A percentile compares a stretch with the other conserved stretches of the same genome.
Conservation (phyloP, 2,797 vertebrate species). For the Pelobates cultripes region DNA sequence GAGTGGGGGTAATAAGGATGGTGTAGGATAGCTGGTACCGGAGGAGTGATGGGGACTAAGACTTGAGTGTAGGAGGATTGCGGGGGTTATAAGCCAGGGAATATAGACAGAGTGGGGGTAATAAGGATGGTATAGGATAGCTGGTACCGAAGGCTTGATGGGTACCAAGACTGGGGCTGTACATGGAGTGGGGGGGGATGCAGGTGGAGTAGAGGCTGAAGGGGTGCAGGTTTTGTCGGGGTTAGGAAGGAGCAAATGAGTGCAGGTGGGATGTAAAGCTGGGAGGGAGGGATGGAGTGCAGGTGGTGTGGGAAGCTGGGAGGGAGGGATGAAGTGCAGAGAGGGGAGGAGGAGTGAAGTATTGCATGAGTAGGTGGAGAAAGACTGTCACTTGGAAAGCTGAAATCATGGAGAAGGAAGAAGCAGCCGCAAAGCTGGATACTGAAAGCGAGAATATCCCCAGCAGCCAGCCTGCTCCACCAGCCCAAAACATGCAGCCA, state of each 20-base stretch:
- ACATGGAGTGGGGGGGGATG: too few relatives aligned
- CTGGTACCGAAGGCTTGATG: too few relatives aligned
- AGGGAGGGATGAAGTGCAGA: not conserved
- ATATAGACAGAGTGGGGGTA: too few relatives aligned
- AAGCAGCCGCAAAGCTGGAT: not conserved
- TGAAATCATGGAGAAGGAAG: not conserved
- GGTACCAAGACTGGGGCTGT: too few relatives aligned
- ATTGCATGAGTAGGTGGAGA: not conserved
- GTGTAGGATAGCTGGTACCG: too few relatives aligned
- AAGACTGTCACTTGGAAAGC: slow-evolving; percentile 14
- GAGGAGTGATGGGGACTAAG: too few relatives aligned
- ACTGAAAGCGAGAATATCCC: not conserved
- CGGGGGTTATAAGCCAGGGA: too few relatives aligned
- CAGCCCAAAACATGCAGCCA: not conserved
- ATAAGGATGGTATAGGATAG: too few relatives aligned
- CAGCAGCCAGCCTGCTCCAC: not conserved
- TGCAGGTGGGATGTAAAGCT: not conserved
- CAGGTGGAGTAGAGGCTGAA: too few relatives aligned
- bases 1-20: too few relatives aligned
- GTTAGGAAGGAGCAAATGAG: not conserved
- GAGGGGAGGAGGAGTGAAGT: not conserved
- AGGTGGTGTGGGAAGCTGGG: not conserved
- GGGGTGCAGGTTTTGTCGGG: too few relatives aligned
- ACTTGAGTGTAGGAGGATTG: too few relatives aligned
- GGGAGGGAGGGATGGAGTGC: not conserved